Conservation (phyloP, 2,113 vertebrate species). For the Oceanites oceanicus region DNA sequence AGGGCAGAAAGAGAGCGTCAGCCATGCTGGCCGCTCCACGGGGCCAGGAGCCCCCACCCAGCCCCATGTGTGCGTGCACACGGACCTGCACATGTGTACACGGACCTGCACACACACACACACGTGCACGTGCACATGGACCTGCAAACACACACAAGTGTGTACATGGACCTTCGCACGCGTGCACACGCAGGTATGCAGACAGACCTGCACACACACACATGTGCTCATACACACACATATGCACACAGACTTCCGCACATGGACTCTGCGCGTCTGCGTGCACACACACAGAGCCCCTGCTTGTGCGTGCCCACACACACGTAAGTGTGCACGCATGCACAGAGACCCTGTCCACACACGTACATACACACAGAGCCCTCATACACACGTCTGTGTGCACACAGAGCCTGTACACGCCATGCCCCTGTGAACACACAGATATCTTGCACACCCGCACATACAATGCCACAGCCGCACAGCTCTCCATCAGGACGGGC, state of each 20-base stretch:
- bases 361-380: not conserved
- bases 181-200: no score
- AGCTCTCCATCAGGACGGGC: not conserved
- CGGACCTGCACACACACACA: not conserved
- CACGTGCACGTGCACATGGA: not conserved
- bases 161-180: not conserved
- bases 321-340: no score
- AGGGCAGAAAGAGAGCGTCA: conserved; percentile 33
- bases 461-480: not conserved
- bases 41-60: not conserved
- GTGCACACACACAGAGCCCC: not conserved
- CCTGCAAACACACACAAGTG: not conserved
- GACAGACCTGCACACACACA: not conserved
- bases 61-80: not conserved
- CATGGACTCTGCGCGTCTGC: fast-evolving
- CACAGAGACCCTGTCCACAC: not conserved
- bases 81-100: not conserved
- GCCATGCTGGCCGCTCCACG: fast-evolving
- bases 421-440: fast-evolving
- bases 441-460: not conserved
- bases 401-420: not conserved
- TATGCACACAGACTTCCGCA: not conserved
- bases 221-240: no score
- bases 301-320: not conserved
- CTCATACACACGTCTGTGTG: not conserved